Evolutionary conservation across 2,113 vertebrate genomes (phyloP).

Genomic region (Propithecus coquereli): DNA sequence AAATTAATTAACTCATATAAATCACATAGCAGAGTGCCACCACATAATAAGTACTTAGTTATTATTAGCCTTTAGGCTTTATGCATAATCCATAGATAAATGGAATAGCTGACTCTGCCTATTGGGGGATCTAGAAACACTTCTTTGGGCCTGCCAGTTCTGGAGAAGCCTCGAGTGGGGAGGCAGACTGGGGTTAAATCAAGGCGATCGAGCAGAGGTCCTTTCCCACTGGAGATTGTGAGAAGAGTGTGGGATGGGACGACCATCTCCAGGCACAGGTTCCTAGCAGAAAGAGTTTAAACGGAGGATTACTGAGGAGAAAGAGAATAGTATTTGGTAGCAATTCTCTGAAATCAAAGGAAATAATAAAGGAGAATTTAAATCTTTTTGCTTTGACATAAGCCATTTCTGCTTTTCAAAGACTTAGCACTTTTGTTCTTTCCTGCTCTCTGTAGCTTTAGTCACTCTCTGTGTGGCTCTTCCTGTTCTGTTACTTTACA

Average conservation of each 20-base stretch:
- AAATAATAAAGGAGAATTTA: background rate
- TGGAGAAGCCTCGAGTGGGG: background rate
- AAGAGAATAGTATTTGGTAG: background rate
- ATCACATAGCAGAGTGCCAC: background rate
- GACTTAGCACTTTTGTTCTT: background rate
- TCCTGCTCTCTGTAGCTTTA: background rate
- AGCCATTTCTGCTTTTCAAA: background rate
- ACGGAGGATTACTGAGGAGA: background rate
- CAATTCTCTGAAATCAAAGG: background rate
- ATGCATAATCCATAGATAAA: background rate
- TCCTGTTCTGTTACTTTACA: background rate
- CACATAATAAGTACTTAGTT: background rate
- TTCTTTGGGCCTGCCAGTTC: background rate
- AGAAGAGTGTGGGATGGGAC: background rate
- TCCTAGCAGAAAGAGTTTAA: background rate
- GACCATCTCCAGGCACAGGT: background rate
- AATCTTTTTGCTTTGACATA: background rate
- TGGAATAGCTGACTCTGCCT: background rate
- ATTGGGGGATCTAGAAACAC: background rate
- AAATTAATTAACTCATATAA: background rate
- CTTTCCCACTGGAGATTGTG: background rate
- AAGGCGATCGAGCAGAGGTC: background rate
- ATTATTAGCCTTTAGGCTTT: background rate
- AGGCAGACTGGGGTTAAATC: background rate
- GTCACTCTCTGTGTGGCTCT: background rate